A percentile compares a stretch with the other conserved stretches of the same genome.
Evolutionary conservation across 2,113 vertebrate genomes (phyloP).

Genomic region (Alligator sinensis): DNA sequence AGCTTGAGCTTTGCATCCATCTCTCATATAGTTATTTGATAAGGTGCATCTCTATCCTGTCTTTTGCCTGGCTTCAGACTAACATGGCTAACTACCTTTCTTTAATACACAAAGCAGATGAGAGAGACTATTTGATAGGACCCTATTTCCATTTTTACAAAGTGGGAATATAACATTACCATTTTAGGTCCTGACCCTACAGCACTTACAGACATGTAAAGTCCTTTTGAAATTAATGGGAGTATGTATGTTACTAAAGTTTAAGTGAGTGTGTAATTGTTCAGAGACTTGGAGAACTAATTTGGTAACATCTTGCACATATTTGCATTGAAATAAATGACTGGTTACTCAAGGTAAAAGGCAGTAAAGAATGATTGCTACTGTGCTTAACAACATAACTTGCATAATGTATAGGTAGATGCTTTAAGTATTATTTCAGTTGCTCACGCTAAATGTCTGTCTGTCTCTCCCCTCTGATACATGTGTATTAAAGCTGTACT

Average conservation of each 20-base stretch:
- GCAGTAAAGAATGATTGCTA: fast-evolving
- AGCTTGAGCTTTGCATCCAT: too few relatives aligned
- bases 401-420: background rate
- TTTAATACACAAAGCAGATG: too few relatives aligned
- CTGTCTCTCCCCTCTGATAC: background rate
- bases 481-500: background rate
- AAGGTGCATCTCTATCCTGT: too few relatives aligned
- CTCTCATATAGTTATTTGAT: too few relatives aligned
- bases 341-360: too few relatives aligned
- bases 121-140: too few relatives aligned
- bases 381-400: background rate
- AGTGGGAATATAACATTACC: background rate
- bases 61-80: too few relatives aligned
- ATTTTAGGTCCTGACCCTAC: background rate
- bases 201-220: background rate
- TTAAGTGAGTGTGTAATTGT: too few relatives aligned
- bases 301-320: fast-evolving
- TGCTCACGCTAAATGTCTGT: background rate
- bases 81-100: too few relatives aligned
- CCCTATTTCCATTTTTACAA: background rate
- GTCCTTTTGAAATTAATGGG: background rate
- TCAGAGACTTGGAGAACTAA: fast-evolving
- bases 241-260: fast-evolving
- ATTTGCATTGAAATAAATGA: background rate
- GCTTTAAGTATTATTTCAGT: background rate